phyloP scores from a whole-genome alignment of 2,888 invertebrate species.

The Euspilapteryx auroguttella region DNA sequence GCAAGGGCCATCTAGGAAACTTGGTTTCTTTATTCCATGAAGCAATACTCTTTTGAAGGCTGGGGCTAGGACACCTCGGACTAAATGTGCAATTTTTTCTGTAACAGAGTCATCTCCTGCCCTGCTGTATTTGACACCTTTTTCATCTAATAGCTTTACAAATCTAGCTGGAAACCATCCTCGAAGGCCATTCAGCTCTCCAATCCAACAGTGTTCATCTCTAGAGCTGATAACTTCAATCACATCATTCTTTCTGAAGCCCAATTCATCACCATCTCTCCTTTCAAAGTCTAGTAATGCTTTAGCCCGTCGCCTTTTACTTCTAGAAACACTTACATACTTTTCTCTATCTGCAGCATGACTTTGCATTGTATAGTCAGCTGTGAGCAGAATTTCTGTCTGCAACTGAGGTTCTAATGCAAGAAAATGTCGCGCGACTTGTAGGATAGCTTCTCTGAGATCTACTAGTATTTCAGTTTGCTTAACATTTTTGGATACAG shows the following conservation, averaged over 20 bases:
- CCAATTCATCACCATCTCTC: conserved; percentile 97
- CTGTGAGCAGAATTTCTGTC: conserved; percentile 78
- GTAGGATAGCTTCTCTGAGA: conserved; percentile 92
- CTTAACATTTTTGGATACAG: conserved; percentile 93
- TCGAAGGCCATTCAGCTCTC: conserved; percentile 91
- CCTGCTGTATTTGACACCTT: conserved; percentile 72
- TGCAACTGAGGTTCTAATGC: conserved; percentile 86
- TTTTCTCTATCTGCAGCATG: conserved; percentile 93
- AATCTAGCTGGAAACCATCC: conserved; percentile 98
- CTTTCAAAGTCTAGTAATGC: conserved; percentile 96
- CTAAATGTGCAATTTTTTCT: conserved; percentile 95
- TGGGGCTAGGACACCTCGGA: conserved; percentile 90
- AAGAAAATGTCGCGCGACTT: conserved; percentile 90
- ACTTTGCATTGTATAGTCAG: conserved; percentile 95
- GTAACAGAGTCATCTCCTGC: conserved; percentile 98
- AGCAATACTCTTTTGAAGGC: conserved; percentile 91
- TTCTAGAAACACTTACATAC: conserved; percentile 90
- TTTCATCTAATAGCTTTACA: conserved; percentile 93
- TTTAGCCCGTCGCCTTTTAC: conserved; percentile 88
- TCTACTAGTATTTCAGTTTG: conserved; percentile 99
- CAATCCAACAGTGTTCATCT: conserved; percentile 99
- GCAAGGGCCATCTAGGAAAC: conserved; percentile 88
- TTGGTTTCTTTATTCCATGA: conserved; percentile 92
- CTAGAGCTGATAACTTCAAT: conserved; percentile 96
- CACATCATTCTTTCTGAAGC: conserved; percentile 97